Conservation (phyloP, 1,140 invertebrate species). For the Amyelois transitella region DNA sequence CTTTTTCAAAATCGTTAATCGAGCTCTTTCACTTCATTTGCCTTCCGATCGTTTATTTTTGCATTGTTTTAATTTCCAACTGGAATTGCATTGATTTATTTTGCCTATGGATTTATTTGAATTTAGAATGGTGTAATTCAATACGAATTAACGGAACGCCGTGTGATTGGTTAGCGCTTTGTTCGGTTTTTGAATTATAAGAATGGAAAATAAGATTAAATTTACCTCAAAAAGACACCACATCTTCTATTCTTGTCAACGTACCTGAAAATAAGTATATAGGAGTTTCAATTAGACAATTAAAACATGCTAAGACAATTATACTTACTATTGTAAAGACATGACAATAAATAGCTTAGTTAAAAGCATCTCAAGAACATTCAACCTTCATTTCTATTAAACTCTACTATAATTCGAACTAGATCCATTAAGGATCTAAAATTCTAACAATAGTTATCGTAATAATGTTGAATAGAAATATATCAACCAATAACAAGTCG, state of each 20-base stretch:
- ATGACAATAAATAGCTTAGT: too few relatives aligned
- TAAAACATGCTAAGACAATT: too few relatives aligned
- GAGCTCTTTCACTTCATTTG: slow-evolving; percentile 63
- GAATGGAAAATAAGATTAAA: neutral
- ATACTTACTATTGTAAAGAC: too few relatives aligned
- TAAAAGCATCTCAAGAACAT: too few relatives aligned
- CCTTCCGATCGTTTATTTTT: slow-evolving; percentile 34
- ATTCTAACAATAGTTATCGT: too few relatives aligned
- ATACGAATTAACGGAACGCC: slow-evolving; percentile 67
- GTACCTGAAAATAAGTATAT: slow-evolving; percentile 46
- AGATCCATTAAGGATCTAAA: too few relatives aligned
- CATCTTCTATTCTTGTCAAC: slow-evolving; percentile 32
- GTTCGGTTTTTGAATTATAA: slow-evolving; percentile 7
- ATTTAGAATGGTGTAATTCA: slow-evolving; percentile 61
- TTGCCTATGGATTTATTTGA: slow-evolving; percentile 43
- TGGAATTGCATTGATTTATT: slow-evolving; percentile 33
- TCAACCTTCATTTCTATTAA: too few relatives aligned
- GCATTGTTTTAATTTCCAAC: slow-evolving; percentile 25
- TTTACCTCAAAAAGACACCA: slow-evolving; percentile 40
- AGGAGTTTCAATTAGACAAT: neutral
- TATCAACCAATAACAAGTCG: slow-evolving; percentile 11
- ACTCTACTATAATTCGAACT: too few relatives aligned
- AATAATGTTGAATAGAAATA: too few relatives aligned
- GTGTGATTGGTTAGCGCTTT: slow-evolving; percentile 16
- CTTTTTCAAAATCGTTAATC: slow-evolving; percentile 59